Evolutionary conservation across 2,888 invertebrate genomes (phyloP).

Genomic region (Abrostola triplasia): DNA sequence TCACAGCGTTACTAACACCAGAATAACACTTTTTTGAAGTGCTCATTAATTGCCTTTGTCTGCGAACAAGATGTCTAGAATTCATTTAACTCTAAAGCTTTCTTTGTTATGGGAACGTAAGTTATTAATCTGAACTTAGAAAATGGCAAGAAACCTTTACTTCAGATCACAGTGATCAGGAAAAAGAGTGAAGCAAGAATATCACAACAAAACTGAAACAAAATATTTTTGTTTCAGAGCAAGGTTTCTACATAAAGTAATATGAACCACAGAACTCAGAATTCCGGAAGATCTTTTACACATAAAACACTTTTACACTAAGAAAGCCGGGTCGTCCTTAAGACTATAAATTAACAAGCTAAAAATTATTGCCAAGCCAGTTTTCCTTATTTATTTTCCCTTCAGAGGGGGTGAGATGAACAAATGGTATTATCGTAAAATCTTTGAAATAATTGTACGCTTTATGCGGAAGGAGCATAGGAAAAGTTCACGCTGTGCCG

Average conservation of each 20-base stretch:
- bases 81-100: too few relatives aligned
- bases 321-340: constrained; percentile 38
- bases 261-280: constrained; percentile 20
- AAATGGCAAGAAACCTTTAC: too few relatives aligned
- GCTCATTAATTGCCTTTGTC: too few relatives aligned
- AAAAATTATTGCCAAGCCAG: constrained; percentile 50
- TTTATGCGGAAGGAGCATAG: constrained; percentile 19
- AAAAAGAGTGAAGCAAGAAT: too few relatives aligned
- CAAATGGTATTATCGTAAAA: constrained; percentile 48
- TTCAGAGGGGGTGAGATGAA: constrained; percentile 32
- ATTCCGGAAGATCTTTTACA: constrained; percentile 30
- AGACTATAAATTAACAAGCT: constrained; percentile 55
- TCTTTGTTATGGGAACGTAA: too few relatives aligned
- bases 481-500: constrained; percentile 13
- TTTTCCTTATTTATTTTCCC: constrained; percentile 55
- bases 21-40: too few relatives aligned
- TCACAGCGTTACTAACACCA: too few relatives aligned
- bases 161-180: too few relatives aligned
- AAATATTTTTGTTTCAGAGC: too few relatives aligned
- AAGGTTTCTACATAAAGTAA: constrained; percentile 9
- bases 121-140: too few relatives aligned
- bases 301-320: constrained; percentile 36
- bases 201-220: too few relatives aligned
- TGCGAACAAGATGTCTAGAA: too few relatives aligned
- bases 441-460: constrained; percentile 36